Evolutionary conservation across 2,113 vertebrate species (phyloP), one percentile per base, ranked within the genome.

Genomic region (Erythrolamprus reginae): DNA sequence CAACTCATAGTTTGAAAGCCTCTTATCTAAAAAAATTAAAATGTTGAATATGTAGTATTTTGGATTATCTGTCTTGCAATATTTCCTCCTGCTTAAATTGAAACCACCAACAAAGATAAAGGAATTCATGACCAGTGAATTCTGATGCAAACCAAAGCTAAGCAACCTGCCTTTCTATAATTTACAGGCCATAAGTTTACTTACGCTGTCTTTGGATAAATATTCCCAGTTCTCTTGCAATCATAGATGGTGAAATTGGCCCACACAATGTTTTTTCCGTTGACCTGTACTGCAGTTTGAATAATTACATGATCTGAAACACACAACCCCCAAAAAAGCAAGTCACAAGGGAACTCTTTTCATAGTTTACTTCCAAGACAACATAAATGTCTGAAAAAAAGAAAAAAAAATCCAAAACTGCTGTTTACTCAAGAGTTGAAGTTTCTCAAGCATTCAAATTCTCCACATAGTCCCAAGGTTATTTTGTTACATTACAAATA

Each of bases 211-310:
- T 97, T 98, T 0, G 97, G 96, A 94, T 99, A 96, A 93, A 99
- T 98, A 23, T 93, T 96, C 50, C 98, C 98, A 0, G 98, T 97
- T 92, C 97, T 98, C 94, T 97, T 96, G 91, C 99, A 99, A 96
- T 99, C 98, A 0, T 98, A 99, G 96, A 99, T 98, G 96, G 98
- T 97, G 96, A 99, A 98, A 93, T 95, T 99, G 92, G 98, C 98
- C 84, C 94, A 94, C 89, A 99, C 98, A 38, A 99, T 98, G 89
- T 97, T 96, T 93, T 95, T 98, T 93, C 98, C 97, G 19, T 98
- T 98, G 92, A 99, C 98, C 93, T 96, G 97, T 92, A 99, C 96
- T 28, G 97, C 97, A 95, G 99, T 96, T 70, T 97, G 97, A 2
- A 99, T 94, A 0, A 96, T 97, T 94, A 98, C 96, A 24, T 99